Base-by-base conservation (phyloP, 1,140 invertebrate genomes). In the Neomicropteryx cornuta region DNA sequence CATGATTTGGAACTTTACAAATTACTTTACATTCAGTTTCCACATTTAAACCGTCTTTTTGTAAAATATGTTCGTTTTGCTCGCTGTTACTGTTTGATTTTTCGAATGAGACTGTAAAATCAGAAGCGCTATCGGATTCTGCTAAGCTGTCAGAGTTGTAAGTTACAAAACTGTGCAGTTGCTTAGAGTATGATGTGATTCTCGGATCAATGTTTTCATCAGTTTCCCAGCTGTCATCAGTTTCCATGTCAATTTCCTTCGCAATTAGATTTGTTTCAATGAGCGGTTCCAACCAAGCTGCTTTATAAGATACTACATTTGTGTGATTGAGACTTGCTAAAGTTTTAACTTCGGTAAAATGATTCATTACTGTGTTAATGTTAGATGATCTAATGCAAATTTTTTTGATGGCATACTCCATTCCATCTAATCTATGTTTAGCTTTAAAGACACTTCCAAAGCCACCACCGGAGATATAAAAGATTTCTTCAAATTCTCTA, bases 241-340 rank as follows among this genome's bases (percentile, higher is more conserved):
- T 56, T 36, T 63, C 59, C 8, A 45, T 55, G 4, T 65, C 58
- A 52, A 62, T 58, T 31, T 52, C 47, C n/a, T n/a, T n/a, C n/a
- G n/a, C n/a, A n/a, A n/a, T n/a, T n/a, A n/a, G n/a, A 37, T 59
- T 0, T 24, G 61, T 59, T 41, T 58, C 57, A 41, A 66, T 58
- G 50, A 72, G 55, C 2, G 73, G 68, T 60, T 88, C 84, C 14
- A 87, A 56, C 85, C 86, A 90, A 5, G 84, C 83, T 20, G 77
- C 77, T 67, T 89, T 87, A 50, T 89, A 90, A 4, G 80, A 72
- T 3, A 90, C 83, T 48, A 90, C 83, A 61, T 88, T 86, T 1
- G 74, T 70, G 66, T 89, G 85, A 51, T 83, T 77, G 19, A 89
- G 61, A 51, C 72, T 77, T 0, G 86, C 83, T 39, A 88, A 70